phyloP scores from a whole-genome alignment of 2,113 vertebrate species.

The Cettia cetti region DNA sequence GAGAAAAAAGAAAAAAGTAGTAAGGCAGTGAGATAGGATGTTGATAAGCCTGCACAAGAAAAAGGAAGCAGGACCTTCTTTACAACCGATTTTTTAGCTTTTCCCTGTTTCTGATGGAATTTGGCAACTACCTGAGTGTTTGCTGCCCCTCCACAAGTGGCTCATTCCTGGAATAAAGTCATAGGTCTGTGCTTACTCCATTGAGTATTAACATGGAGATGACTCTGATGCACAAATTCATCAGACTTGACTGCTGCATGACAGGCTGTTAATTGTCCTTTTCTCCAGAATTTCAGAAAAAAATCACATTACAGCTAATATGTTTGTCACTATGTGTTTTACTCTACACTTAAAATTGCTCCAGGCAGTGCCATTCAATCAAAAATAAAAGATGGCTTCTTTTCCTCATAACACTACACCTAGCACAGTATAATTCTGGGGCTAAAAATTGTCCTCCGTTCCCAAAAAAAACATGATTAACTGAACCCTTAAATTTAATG shows the following conservation, averaged over 20 bases:
- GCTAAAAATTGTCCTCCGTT: not conserved
- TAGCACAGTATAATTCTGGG: not conserved
- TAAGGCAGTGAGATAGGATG: not conserved
- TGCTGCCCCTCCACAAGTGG: not conserved
- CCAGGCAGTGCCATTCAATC: not conserved
- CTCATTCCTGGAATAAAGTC: conserved; percentile 51
- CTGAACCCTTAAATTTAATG: not conserved
- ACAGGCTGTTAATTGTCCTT: conserved; percentile 52
- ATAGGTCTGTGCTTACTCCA: conserved; percentile 8
- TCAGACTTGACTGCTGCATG: conserved; percentile 46
- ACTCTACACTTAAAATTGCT: not conserved
- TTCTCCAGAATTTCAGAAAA: not conserved
- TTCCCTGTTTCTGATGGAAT: not conserved
- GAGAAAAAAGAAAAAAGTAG: not conserved
- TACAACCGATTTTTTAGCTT: not conserved
- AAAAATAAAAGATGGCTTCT: not conserved
- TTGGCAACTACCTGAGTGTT: not conserved
- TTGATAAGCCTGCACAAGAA: not conserved
- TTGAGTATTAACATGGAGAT: conserved; percentile 40
- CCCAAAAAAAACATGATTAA: not conserved
- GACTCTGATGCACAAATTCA: conserved; percentile 65
- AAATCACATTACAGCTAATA: not conserved
- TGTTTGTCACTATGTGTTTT: not conserved
- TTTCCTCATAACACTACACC: not conserved
- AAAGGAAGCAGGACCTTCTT: not conserved